A percentile compares a stretch with the other conserved stretches of the same genome.
phyloP scores from a whole-genome alignment of 2,113 vertebrate genomes.

The Barnardius zonarius region DNA sequence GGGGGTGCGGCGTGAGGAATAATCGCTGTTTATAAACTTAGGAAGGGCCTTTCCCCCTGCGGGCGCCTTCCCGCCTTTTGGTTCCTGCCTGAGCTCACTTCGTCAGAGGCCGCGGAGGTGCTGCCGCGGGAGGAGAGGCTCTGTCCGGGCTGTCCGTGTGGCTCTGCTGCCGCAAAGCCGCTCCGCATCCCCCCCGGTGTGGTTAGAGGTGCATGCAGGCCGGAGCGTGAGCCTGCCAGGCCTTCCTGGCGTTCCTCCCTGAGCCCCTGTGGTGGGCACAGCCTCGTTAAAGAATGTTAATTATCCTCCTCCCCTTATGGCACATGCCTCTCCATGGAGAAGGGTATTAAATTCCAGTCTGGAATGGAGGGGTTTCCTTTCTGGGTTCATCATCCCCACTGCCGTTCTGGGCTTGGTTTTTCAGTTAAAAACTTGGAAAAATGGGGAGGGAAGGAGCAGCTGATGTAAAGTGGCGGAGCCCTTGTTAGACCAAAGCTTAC shows the following conservation, averaged over 20 bases:
- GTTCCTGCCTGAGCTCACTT: neutral
- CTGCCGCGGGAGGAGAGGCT: accelerated
- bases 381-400: neutral
- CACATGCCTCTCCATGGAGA: accelerated
- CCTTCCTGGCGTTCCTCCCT: neutral
- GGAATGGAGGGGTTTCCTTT: neutral
- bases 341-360: neutral
- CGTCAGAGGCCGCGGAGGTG: neutral
- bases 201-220: neutral
- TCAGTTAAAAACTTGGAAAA: neutral
- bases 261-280: neutral
- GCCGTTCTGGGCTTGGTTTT: neutral
- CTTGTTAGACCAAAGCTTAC: too few relatives aligned
- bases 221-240: accelerated
- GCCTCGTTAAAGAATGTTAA: neutral
- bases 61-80: neutral
- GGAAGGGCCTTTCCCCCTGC: neutral
- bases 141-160: neutral
- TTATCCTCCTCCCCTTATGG: neutral
- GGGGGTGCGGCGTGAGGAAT: neutral
- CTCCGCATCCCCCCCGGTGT: neutral
- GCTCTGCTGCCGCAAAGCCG: neutral
- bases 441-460: neutral
- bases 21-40: neutral
- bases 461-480: neutral